These are phyloP conservation scores for Cercopithecus hamlyni DNA, from an alignment of 2,797 vertebrate species.

Conservation along the genomic window DNA sequence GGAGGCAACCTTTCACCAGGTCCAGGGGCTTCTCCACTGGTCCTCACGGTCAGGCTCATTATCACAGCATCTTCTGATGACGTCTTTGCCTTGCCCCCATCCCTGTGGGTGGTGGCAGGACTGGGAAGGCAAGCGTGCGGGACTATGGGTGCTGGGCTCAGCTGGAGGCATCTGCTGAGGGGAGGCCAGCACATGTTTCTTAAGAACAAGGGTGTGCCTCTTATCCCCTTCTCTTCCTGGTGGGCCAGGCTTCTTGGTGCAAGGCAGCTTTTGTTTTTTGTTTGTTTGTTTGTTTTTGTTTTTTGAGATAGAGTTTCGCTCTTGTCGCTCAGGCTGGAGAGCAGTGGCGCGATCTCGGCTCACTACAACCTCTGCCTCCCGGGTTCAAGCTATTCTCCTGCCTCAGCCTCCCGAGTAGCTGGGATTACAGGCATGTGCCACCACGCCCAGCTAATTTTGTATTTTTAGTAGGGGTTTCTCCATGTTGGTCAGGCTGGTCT, in stretches of 20 bases:
- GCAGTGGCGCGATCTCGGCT: no score
- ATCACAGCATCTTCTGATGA: neutral
- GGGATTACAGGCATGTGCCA: no score
- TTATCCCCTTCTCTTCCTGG: neutral
- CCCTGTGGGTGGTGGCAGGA: neutral
- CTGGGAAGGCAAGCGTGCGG: accelerated
- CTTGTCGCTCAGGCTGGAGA: no score
- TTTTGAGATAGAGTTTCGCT: no score
- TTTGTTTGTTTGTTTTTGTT: no score
- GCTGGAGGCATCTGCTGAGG: neutral
- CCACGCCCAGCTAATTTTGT: no score
- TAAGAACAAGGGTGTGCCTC: accelerated
- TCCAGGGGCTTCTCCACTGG: neutral
- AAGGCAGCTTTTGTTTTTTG: neutral
- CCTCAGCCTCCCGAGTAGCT: no score
- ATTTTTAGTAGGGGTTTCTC: no score
- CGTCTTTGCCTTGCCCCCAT: neutral
- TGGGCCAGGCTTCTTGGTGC: neutral
- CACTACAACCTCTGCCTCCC: no score
- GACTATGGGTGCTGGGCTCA: accelerated
- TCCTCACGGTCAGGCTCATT: accelerated
- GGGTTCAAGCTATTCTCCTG: no score
- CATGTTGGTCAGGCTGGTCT: no score
- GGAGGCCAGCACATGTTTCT: accelerated
- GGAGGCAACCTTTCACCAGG: neutral